Base-by-base conservation (phyloP, 2,797 vertebrate species). In the Menidia menidia region DNA sequence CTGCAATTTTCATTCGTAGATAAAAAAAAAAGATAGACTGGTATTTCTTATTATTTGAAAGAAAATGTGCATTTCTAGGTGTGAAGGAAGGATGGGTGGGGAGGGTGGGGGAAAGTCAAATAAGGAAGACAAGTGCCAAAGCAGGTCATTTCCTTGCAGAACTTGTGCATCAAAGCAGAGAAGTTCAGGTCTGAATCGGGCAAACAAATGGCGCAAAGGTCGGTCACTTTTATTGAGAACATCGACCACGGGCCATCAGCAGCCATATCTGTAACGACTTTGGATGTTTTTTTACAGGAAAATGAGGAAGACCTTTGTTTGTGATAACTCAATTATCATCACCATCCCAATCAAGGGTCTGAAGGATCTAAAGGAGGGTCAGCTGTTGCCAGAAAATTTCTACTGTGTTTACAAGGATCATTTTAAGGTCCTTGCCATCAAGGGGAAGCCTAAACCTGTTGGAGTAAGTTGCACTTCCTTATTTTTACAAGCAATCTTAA, bases 321-420 rank as follows among this genome's bases (percentile, higher is more conserved):
- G 91, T 6, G 87, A 94, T 57, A 87, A 92, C 10, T 66, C 86
- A 0, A 94, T 94, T 84, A 75, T 93, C 80, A 94, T 95, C 87
- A 93, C 88, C 31, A 94, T 95, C 43, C 91, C 92, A 0, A 73
- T 94, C 8, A 74, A 82, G 32, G 89, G 19, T 64, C 50, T 92
- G 45, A 75, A 6, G 32, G 43, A 75, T 0, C 16, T 39, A 4
- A 7, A 10, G 44, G 80, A 78, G 0, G 89, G 84, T 2, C 78
- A 83, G 2, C 75, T 92, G 76, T 83, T 94, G 90, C 93, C 92
- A 0, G 83, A 94, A 1, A 90, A 82, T 0, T 94, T 95, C 80
- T 71, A 78, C 0, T 94, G 94, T 41, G 86, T 94, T 16, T 95
- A 92, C 82, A 92, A 19, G 83, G 94, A 95, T 48, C 47, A 50